phyloP scores from a whole-genome alignment of 2,888 invertebrate species.

The Andrena minutula region DNA sequence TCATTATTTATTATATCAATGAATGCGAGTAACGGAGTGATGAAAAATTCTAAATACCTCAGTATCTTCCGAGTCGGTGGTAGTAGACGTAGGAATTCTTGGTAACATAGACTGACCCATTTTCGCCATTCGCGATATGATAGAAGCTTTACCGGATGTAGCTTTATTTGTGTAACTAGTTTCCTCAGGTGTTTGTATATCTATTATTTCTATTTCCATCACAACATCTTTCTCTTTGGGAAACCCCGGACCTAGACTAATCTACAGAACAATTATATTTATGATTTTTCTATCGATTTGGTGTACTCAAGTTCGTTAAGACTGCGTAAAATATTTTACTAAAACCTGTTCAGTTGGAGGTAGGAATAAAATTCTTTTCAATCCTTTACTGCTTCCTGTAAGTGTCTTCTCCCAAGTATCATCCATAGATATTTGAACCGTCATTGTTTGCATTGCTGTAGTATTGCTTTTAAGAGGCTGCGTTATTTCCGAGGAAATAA shows the following conservation, averaged over 20 bases:
- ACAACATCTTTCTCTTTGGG: slow-evolving; percentile 78
- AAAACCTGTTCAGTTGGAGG: slow-evolving; percentile 79
- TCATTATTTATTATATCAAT: slow-evolving; percentile 3
- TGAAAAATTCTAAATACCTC: slow-evolving; percentile 75
- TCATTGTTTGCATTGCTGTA: slow-evolving; percentile 70
- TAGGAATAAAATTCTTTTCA: slow-evolving; percentile 77
- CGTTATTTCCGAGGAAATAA: slow-evolving; percentile 70
- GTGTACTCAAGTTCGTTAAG: background rate
- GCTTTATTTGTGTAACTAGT: slow-evolving; percentile 48
- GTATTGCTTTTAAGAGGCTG: slow-evolving; percentile 75
- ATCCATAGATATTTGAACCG: slow-evolving; percentile 76
- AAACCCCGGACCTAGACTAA: slow-evolving; percentile 81
- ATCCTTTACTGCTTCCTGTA: slow-evolving; percentile 69
- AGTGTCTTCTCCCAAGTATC: slow-evolving; percentile 80
- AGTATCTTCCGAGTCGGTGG: slow-evolving; percentile 85
- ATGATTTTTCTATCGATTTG: background rate
- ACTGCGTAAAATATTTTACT: slow-evolving; percentile 16
- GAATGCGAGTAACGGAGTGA: background rate
- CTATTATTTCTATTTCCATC: slow-evolving; percentile 77
- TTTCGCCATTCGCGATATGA: slow-evolving; percentile 87
- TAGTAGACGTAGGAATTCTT: slow-evolving; percentile 78
- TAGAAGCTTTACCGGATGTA: slow-evolving; percentile 83
- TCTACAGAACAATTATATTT: slow-evolving; percentile 61
- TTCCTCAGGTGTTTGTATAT: slow-evolving; percentile 65
- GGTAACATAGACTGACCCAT: slow-evolving; percentile 87